phyloP scores from a whole-genome alignment of 1,140 invertebrate genomes.

The Tetraneura akinire region DNA sequence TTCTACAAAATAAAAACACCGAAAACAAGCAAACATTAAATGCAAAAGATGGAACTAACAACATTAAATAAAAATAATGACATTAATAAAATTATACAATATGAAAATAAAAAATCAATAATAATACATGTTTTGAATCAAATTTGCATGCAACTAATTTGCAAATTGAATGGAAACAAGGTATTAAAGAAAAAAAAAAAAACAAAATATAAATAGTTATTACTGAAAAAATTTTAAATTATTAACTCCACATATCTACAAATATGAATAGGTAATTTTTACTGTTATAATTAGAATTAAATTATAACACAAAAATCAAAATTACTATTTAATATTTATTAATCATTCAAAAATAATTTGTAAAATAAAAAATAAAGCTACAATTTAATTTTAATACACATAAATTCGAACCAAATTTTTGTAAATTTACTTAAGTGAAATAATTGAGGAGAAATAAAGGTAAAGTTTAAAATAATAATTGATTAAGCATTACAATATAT shows the following conservation, averaged over 20 bases:
- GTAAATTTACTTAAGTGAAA: too few relatives aligned
- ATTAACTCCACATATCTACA: not conserved
- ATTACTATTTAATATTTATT: too few relatives aligned
- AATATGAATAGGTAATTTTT: not conserved
- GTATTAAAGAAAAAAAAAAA: too few relatives aligned
- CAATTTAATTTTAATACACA: too few relatives aligned
- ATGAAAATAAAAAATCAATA: not conserved
- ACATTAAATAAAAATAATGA: not conserved
- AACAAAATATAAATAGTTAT: not conserved
- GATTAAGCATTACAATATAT: too few relatives aligned
- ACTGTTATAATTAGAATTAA: not conserved
- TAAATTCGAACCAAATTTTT: too few relatives aligned
- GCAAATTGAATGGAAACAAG: not conserved
- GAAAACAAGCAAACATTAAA: slow-evolving; percentile 48
- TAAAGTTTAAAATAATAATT: too few relatives aligned
- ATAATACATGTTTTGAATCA: not conserved
- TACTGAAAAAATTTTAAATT: too few relatives aligned
- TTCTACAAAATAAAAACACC: slow-evolving; percentile 48
- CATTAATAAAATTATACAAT: slow-evolving; percentile 38
- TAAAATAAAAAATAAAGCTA: too few relatives aligned
- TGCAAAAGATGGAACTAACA: slow-evolving; percentile 41
- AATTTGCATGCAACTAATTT: slow-evolving; percentile 4
- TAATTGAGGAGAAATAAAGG: too few relatives aligned
- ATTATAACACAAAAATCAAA: too few relatives aligned
- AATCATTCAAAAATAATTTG: too few relatives aligned